phyloP scores from a whole-genome alignment of 2,797 vertebrate genomes.

The Toxotes lorentzi region DNA sequence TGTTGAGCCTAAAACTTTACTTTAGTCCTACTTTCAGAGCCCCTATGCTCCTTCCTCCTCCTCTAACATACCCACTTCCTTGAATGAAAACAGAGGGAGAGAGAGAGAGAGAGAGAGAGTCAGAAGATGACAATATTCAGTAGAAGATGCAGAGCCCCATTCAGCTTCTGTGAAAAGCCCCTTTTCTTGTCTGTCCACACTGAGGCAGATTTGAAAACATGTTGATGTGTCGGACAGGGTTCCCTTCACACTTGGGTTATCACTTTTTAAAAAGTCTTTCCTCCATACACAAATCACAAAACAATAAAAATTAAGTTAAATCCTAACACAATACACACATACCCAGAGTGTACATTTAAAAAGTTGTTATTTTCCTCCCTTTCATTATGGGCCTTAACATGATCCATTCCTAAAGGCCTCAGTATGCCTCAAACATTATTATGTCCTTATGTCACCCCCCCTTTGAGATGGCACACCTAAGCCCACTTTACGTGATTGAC shows the following conservation, averaged over 20 bases:
- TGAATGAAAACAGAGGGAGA: constrained; percentile 27
- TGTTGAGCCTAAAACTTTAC: constrained; percentile 82
- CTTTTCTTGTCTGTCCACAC: constrained; percentile 18
- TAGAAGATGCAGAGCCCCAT: constrained; percentile 12
- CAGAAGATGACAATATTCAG: constrained; percentile 34
- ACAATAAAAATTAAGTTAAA: neutral
- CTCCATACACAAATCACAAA: neutral
- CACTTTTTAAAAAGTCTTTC: neutral
- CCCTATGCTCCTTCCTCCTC: constrained; percentile 62
- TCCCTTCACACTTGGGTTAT: neutral
- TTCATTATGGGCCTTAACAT: neutral
- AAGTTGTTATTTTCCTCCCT: neutral
- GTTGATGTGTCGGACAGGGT: neutral
- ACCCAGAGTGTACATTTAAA: neutral
- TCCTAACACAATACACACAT: neutral
- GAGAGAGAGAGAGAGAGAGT: constrained; percentile 31
- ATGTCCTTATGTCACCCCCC: too few relatives aligned
- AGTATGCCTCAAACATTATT: too few relatives aligned
- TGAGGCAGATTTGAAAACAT: constrained; percentile 30
- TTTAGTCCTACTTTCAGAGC: constrained; percentile 81
- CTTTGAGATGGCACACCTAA: too few relatives aligned
- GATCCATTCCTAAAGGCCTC: neutral
- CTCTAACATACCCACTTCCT: constrained; percentile 17
- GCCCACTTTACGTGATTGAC: neutral
- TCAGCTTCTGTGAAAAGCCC: constrained; percentile 24